Percentiles rank a stretch among this genome's conserved stretches.
phyloP scores from a whole-genome alignment of 92 coral and sea anemone genomes.

The Epizoanthus ramosus region DNA sequence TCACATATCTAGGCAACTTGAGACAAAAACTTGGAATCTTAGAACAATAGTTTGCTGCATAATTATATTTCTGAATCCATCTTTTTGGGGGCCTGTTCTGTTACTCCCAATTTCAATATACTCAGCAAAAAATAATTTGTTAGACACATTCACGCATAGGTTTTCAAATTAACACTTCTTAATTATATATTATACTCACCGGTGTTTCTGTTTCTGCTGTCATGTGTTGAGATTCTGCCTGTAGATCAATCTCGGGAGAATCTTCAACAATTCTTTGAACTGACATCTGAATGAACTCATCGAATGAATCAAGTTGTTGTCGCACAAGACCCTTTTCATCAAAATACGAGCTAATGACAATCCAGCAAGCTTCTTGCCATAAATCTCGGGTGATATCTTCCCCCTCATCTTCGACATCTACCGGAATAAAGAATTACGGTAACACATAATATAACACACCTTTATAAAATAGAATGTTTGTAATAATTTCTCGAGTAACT shows the following conservation, averaged over 20 bases:
- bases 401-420: constrained; percentile 93
- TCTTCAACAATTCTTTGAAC: constrained; percentile 98
- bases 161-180: not conserved
- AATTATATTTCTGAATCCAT: too few species aligned
- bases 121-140: too few species aligned
- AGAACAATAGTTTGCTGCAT: too few species aligned
- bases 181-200: constrained; percentile 51
- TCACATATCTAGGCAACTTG: too few species aligned
- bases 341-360: constrained; percentile 98
- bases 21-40: too few species aligned
- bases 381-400: constrained; percentile 96
- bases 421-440: not conserved
- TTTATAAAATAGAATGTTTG: not conserved
- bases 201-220: constrained; percentile 95
- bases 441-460: not conserved
- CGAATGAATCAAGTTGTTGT: constrained; percentile 97
- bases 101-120: too few species aligned
- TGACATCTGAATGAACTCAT: constrained; percentile 99
- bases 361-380: constrained; percentile 99
- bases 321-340: constrained; percentile 99
- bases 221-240: constrained; percentile 99
- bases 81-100: too few species aligned
- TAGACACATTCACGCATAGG: too few species aligned
- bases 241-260: constrained; percentile 96
- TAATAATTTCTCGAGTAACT: too few species aligned